Evolutionary conservation across 2,113 vertebrate genomes (phyloP).

Genomic region (Apodemus speciosus): DNA sequence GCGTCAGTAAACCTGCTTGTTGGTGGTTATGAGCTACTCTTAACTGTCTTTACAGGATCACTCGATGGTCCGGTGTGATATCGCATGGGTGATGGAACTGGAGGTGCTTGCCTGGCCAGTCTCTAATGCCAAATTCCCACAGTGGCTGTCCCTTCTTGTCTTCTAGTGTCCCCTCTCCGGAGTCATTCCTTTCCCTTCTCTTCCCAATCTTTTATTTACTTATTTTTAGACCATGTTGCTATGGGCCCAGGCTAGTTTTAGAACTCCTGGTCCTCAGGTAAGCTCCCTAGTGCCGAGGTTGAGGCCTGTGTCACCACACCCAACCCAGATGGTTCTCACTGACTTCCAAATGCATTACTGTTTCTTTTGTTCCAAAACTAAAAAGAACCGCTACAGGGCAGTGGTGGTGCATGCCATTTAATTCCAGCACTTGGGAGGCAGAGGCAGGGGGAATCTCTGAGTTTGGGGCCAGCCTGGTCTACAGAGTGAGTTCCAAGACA

Average conservation of each 20-base stretch:
- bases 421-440: background rate
- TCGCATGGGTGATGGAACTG: background rate
- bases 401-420: background rate
- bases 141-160: background rate
- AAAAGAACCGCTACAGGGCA: background rate
- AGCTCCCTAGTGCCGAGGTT: background rate
- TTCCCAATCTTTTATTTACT: background rate
- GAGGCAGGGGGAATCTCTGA: background rate
- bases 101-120: background rate
- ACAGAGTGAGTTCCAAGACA: too few relatives aligned
- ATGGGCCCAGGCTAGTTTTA: too few relatives aligned
- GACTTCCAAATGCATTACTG: background rate
- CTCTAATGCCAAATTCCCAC: background rate
- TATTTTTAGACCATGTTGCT: background rate
- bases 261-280: background rate
- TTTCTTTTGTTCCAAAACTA: conserved; percentile 5
- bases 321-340: background rate
- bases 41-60: background rate
- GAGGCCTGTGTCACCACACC: too few relatives aligned
- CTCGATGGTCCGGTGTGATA: background rate
- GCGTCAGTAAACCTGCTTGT: background rate
- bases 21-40: conserved; percentile 2
- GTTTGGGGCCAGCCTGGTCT: too few relatives aligned
- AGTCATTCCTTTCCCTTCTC: background rate
- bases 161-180: background rate